Evolutionary conservation across 2,888 invertebrate genomes (phyloP).

Genomic region (Spatulosminthurus flaviceps): DNA sequence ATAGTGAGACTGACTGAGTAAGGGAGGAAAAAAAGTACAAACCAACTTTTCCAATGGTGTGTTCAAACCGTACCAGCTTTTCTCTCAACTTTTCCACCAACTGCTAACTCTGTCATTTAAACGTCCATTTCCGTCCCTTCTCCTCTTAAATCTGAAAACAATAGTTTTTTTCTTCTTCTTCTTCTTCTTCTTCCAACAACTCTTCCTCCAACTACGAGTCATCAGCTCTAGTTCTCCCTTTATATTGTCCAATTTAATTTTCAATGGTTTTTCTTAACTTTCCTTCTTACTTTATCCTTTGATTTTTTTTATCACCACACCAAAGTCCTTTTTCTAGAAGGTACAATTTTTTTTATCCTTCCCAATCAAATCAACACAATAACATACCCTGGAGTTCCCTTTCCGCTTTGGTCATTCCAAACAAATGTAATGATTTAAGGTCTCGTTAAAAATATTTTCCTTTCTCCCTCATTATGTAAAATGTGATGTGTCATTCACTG

Average conservation of each 20-base stretch:
- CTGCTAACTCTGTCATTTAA: conserved; percentile 11
- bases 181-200: neutral
- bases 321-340: neutral
- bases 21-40: no score
- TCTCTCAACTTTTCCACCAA: neutral
- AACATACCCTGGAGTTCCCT: no score
- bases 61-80: neutral
- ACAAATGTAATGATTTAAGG: no score
- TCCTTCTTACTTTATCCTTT: neutral
- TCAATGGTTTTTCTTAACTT: neutral
- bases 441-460: no score
- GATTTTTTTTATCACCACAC: neutral
- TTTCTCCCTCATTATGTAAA: no score
- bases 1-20: no score
- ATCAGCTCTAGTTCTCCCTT: conserved; percentile 15
- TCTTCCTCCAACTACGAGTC: no score
- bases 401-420: no score
- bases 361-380: no score
- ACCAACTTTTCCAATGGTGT: neutral
- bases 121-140: conserved; percentile 32
- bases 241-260: conserved; percentile 21
- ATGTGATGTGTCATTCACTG: no score
- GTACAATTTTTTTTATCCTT: neutral
- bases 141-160: conserved; percentile 23
- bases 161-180: conserved; percentile 3